phyloP scores from a whole-genome alignment of 2,797 vertebrate species.

The Propithecus deckenii region DNA sequence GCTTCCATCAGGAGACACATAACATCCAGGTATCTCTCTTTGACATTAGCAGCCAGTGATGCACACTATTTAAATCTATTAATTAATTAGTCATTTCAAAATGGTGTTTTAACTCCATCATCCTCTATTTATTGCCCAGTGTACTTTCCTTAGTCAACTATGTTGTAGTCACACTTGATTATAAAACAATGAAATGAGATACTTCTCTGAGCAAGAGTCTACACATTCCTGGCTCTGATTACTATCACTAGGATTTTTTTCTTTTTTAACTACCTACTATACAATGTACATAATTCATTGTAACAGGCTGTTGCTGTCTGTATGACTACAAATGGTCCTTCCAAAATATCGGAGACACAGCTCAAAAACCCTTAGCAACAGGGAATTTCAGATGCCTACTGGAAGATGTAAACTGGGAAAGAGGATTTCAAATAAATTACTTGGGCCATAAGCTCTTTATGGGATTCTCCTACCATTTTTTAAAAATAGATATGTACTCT shows the following conservation, averaged over 20 bases:
- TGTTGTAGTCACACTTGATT: not conserved
- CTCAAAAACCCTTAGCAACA: not conserved
- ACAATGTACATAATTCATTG: not conserved
- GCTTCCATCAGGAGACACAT: not conserved
- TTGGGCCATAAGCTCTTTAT: not conserved
- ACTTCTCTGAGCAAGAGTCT: not conserved
- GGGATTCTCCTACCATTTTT: not conserved
- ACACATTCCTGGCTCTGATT: not conserved
- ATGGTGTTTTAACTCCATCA: not conserved
- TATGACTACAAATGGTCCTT: not conserved
- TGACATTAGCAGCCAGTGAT: not conserved
- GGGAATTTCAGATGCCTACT: not conserved
- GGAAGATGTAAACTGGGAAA: not conserved
- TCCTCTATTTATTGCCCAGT: not conserved
- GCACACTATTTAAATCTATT: not conserved
- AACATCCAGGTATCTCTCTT: not conserved
- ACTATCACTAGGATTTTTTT: not conserved
- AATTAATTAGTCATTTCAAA: not conserved
- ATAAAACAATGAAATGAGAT: not conserved
- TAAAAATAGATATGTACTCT: not conserved
- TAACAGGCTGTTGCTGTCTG: not conserved
- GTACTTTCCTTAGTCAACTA: not conserved
- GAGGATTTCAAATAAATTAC: not conserved
- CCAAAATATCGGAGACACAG: not conserved
- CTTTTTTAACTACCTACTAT: not conserved